Percentiles rank a stretch among this genome's conserved stretches.
Evolutionary conservation across 2,113 vertebrate species (phyloP).

Genomic region (Anseranas semipalmata): DNA sequence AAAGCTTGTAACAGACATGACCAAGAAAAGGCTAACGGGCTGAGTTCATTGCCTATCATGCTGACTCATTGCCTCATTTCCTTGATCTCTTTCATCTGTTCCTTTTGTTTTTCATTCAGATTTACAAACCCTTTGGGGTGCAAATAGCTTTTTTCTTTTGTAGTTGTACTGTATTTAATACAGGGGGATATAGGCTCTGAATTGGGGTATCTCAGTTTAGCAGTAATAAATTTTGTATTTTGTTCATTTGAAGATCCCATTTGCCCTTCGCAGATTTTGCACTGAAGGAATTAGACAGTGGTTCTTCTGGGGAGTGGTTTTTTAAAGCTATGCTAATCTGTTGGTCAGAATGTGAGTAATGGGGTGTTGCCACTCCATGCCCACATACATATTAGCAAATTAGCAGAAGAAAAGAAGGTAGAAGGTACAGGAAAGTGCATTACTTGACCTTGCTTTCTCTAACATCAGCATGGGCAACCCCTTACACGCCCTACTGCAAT

Average conservation of each 20-base stretch:
- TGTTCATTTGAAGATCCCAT: neutral
- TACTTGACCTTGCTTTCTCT: constrained; percentile 15
- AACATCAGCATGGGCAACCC: neutral
- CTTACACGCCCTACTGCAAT: neutral
- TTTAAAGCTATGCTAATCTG: neutral
- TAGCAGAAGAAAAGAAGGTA: neutral
- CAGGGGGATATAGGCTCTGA: neutral
- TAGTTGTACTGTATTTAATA: neutral
- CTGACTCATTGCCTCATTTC: neutral
- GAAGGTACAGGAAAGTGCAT: neutral
- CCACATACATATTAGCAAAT: constrained; percentile 3
- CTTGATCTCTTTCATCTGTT: neutral
- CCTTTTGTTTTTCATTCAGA: neutral
- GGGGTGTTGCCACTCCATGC: constrained; percentile 38
- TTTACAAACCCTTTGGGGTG: neutral
- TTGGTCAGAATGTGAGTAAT: constrained; percentile 57
- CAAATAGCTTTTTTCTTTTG: neutral
- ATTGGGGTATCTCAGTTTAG: neutral
- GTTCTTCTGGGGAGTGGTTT: constrained; percentile 34
- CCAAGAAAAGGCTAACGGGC: neutral
- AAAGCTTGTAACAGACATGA: neutral
- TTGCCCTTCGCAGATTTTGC: neutral
- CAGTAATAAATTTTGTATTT: neutral
- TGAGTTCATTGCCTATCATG: neutral
- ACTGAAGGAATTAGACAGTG: neutral